Base-by-base conservation (phyloP, 1,140 invertebrate species). In the Calephelis nemesis region DNA sequence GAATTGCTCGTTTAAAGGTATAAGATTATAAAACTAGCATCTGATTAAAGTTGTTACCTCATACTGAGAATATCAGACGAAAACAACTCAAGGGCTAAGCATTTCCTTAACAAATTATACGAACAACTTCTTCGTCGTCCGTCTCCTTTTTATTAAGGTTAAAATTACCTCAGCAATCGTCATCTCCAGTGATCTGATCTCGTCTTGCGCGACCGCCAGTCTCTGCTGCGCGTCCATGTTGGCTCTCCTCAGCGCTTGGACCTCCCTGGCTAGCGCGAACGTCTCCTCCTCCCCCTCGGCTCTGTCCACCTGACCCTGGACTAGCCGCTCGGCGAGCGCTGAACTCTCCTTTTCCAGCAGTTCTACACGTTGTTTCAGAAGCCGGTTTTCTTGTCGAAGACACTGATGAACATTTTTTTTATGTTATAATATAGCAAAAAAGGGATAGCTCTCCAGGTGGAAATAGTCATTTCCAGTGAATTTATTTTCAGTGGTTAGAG, bases 281-380 rank as follows among this genome's bases (percentile, higher is more conserved):
- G 96, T 95, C 5, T 96, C 96, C 89, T 97, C 97, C 73, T 97
- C 96, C 69, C 97, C 96, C 81, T 99, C 97, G 0, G 98, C 99
- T 15, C 98, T 93, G 47, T 97, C 98, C 7, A 99, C 98, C 92
- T 99, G 99, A 62, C 98, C 98, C 60, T 98, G 95, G 4, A 99
- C 98, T 74, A 99, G 93, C 70, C 97, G 94, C 91, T 99, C 98
- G 0, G 98, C 99, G 19, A 98, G 85, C 71, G 96, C 95, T 39
- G 96, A 96, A 13, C 96, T 97, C 81, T 98, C 97, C 39, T 96
- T 96, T 87, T 99, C 99, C 39, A 99, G 91, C 71, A 98, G 95
- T 82, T 99, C 98, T 62, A 98, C 98, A 74, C 98, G 93, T 85
- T 99, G 97, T 71, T 97, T 95, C 0, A 99, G 92, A 52, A 99